phyloP scores from a whole-genome alignment of 2,888 invertebrate species.

The Scelioninae gen. 1 region DNA sequence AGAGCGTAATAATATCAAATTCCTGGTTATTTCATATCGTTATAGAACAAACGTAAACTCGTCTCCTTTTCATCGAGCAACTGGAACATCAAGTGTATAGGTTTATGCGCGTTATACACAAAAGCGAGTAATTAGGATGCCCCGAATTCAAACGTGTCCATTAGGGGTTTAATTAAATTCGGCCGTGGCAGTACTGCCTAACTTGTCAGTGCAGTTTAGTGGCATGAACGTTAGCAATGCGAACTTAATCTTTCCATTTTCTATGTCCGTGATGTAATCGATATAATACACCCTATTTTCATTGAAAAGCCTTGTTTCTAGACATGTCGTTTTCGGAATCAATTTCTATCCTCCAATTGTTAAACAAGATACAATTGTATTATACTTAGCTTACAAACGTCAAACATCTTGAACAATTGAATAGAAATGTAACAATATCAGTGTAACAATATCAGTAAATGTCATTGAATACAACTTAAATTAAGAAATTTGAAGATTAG shows the following conservation, averaged over 20 bases:
- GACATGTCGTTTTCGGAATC: too few species aligned
- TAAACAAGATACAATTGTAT: too few species aligned
- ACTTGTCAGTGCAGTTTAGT: constrained; percentile 63
- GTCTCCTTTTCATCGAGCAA: constrained; percentile 42
- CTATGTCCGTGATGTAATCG: constrained; percentile 18
- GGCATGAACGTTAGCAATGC: constrained; percentile 46
- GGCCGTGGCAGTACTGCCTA: constrained; percentile 45
- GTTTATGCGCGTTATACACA: constrained; percentile 54
- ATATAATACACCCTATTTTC: constrained; percentile 34
- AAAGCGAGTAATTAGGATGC: constrained; percentile 64
- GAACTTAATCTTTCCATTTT: constrained; percentile 62
- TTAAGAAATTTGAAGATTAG: too few species aligned
- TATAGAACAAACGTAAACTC: constrained; percentile 48
- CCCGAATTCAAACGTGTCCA: constrained; percentile 64
- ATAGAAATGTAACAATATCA: too few species aligned
- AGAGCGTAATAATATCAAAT: constrained; percentile 17
- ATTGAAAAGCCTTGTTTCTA: too few species aligned
- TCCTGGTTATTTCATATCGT: constrained; percentile 13
- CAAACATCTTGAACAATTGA: too few species aligned
- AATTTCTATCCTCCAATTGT: too few species aligned
- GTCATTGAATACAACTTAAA: too few species aligned
- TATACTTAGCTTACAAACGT: too few species aligned
- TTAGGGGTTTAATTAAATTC: constrained; percentile 67
- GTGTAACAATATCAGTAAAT: too few species aligned
- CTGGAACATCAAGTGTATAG: constrained; percentile 43